Evolutionary conservation across 2,888 invertebrate genomes (phyloP), one percentile per base, ranked within the genome.

Genomic region (Eledona agricola): DNA sequence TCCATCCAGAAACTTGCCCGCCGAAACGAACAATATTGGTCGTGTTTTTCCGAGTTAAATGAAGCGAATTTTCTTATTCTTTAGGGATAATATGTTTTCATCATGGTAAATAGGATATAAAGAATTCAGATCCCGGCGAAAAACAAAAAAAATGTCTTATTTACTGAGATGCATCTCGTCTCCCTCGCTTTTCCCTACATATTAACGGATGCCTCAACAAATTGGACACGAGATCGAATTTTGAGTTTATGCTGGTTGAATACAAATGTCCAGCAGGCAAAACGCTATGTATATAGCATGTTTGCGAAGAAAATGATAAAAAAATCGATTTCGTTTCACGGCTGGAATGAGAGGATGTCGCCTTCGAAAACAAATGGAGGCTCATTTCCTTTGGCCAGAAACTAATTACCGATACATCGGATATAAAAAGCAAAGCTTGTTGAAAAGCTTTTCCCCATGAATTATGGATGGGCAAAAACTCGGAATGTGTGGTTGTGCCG

Each of bases 101-200:
- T 51, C 51, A 51, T 51, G 23, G 45, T 38, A 31, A 51, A 51
- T 45, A 45, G 45, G 45, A 51, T 45, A 51, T 45, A 51, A 51
- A 45, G 45, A 45, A 45, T 51, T 51, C 51, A 51, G 38, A 25
- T 31, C 45, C 22, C 45, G 31, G 38, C 45, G 31, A 51, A 45
- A 45, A 51, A 45, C 45, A 51, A 42, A 51, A n/a, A n/a, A 51
- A 51, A 37, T 28, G 28, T 10, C 45, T 45, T 51, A 45, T 51
- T 51, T 51, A 51, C 51, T 51, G 51, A 45, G 45, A 51, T 51
- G 43, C 51, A 51, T 45, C 51, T 51, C 51, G 23, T 17, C 15
- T 43, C 31, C 17, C 22, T 40, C 19, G 10, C 13, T 31, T 32
- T 42, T 10, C 23, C 31, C 25, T 50, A 16, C 32, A 34, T 50